Conservation (phyloP, 2,113 vertebrate species). For the Chunga burmeisteri region DNA sequence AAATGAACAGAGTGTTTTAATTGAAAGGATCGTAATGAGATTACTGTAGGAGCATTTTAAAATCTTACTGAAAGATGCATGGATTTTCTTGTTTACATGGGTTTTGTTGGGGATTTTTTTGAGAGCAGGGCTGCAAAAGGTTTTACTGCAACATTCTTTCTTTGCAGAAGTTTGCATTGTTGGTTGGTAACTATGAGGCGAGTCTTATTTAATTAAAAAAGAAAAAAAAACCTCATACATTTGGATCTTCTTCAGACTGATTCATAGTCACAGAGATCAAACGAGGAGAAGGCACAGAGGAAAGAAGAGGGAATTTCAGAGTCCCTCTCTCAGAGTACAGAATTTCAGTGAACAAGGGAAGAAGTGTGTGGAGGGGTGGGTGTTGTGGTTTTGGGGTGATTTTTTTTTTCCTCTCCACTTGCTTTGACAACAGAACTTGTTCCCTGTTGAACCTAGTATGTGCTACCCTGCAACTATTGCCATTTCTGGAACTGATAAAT, state of each 20-base stretch:
- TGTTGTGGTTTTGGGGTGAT: too few relatives aligned
- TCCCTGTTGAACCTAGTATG: neutral
- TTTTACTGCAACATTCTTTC: neutral
- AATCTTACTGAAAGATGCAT: neutral
- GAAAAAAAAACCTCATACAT: too few relatives aligned
- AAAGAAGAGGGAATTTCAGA: neutral
- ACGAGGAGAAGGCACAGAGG: neutral
- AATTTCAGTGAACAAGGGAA: neutral
- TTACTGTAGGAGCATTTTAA: neutral
- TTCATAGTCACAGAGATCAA: neutral
- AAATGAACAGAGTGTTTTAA: neutral
- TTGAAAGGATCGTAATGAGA: neutral
- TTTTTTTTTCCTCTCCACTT: neutral
- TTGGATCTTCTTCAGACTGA: neutral
- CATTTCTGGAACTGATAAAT: neutral
- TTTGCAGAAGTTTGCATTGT: neutral
- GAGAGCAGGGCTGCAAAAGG: neutral
- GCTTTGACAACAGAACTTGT: neutral
- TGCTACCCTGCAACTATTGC: neutral
- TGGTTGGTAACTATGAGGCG: neutral
- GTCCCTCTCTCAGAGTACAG: too few relatives aligned
- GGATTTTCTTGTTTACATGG: neutral
- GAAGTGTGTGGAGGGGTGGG: rapidly evolving
- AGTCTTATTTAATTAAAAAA: neutral
- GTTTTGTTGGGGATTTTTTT: neutral